phyloP scores from a whole-genome alignment of 92 coral and sea anemone genomes.

The Phenganax stokvisi region DNA sequence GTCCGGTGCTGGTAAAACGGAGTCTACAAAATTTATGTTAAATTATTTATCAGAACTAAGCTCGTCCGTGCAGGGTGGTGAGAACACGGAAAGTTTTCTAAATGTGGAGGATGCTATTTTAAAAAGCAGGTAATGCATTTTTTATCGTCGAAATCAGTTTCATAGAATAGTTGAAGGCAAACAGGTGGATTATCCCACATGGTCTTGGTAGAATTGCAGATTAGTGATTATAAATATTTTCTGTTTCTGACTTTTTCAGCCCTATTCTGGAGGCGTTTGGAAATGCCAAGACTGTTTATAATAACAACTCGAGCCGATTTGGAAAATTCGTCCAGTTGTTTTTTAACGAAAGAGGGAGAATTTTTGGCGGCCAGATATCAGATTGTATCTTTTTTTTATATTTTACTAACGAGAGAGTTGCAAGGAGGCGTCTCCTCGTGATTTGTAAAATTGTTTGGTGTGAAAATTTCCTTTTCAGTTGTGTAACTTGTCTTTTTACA shows the following conservation, averaged over 20 bases:
- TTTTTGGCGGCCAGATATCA: slow-evolving; percentile 85
- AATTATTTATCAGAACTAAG: slow-evolving; percentile 87
- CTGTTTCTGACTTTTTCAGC: slow-evolving; percentile 36
- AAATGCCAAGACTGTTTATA: slow-evolving; percentile 96
- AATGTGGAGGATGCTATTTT: slow-evolving; percentile 92
- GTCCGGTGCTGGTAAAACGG: slow-evolving; percentile 97
- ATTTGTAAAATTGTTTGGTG: no score
- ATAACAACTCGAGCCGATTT: slow-evolving; percentile 96
- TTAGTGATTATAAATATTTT: not conserved
- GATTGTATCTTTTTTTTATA: slow-evolving; percentile 83
- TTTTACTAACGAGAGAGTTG: not conserved
- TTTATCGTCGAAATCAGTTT: not conserved
- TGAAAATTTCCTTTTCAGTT: no score
- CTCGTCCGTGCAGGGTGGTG: slow-evolving; percentile 66
- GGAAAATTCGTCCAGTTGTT: slow-evolving; percentile 89
- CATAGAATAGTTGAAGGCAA: no score
- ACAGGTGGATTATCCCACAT: no score
- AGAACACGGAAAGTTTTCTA: slow-evolving; percentile 44
- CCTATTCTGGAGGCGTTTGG: slow-evolving; percentile 99
- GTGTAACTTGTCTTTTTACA: no score
- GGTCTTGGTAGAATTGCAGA: not conserved
- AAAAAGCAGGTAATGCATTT: slow-evolving; percentile 66
- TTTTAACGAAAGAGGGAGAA: slow-evolving; percentile 83
- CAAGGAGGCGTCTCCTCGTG: not conserved
- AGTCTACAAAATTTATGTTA: slow-evolving; percentile 88